Base-by-base conservation (phyloP, 2,113 vertebrate species). In the Copsychus sechellarum region DNA sequence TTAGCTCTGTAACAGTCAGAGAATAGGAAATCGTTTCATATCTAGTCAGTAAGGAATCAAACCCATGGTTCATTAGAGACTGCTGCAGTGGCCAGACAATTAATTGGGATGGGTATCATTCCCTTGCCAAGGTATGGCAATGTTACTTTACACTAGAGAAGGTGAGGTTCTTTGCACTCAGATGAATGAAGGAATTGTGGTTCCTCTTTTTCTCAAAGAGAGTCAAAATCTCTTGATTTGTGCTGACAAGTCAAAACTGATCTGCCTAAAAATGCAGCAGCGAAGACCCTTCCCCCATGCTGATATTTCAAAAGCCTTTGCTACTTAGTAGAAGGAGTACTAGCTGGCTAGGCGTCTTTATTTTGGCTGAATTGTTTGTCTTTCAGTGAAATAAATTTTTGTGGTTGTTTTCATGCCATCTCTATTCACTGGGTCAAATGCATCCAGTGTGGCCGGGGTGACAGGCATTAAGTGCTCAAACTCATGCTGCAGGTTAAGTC, bases 41-140 rank as follows among this genome's bases (percentile, higher is more conserved):
- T 33, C 14, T 42, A 10, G 23, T 47, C 45, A 70, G 1, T 19
- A 14, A 9, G 38, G 29, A 83, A 22, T 72, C 57, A 69, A 56
- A 24, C 4, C 15, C 1, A 0, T 16, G 8, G 19, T 70, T 78
- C 2, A 0, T 74, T 23, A 58, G 40, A 79, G 34, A 29, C 11
- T 33, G 8, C 36, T 43, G 6, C 25, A 25, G 0, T 36, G 36
- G 48, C 15, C 36, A 29, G 69, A 7, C 8, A 56, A 45, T 70
- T 36, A 54, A 31, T 51, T n/a, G 3, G 2, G 14, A 20, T 23
- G 22, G 11, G 2, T 62, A 2, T 47, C 2, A 1, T 57, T 67
- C 17, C 18, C 5, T 58, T 74, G 43, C 42, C 1, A 2, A 67
- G 21, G 25, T 66, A 38, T 13, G 40, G 14, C 23, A 21, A 0